These are phyloP conservation scores for Lucilia sericata DNA, from an alignment of 1,140 invertebrate species.

Conservation along the genomic window DNA sequence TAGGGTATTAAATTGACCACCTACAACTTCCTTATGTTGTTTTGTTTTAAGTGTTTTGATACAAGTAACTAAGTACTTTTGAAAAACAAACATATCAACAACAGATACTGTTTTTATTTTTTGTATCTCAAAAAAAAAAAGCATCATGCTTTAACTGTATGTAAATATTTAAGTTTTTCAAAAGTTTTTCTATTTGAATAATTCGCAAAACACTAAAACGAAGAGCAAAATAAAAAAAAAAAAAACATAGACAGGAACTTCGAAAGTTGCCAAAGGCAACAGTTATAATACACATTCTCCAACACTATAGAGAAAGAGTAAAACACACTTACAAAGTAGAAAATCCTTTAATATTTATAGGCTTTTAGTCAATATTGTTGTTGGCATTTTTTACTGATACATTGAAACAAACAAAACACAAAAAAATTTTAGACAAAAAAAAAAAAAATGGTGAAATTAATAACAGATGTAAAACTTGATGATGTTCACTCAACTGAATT, in stretches of 20 bases:
- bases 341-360: slow-evolving; percentile 37
- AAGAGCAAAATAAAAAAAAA: slow-evolving; percentile 5
- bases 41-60: slow-evolving; percentile 7
- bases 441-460: slow-evolving; percentile 32
- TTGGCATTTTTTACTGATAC: not conserved
- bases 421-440: not conserved
- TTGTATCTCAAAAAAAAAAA: not conserved
- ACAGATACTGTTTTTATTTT: not conserved
- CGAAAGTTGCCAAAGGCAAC: not conserved
- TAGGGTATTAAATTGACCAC: too few relatives aligned
- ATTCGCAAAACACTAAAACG: not conserved
- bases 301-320: not conserved
- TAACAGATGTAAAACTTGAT: slow-evolving; percentile 33
- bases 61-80: not conserved
- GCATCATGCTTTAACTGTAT: not conserved
- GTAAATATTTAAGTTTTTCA: slow-evolving; percentile 26
- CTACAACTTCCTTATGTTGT: not conserved
- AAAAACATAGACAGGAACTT: not conserved
- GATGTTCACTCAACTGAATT: not conserved
- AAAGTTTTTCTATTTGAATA: slow-evolving; percentile 35
- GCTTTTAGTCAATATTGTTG: slow-evolving; percentile 4
- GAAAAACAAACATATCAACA: not conserved
- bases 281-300: not conserved
- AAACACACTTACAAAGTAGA: not conserved
- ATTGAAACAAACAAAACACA: not conserved